These are phyloP conservation scores for Pristionchus exspectatus DNA, from an alignment of 2,888 invertebrate species.

Conservation along the genomic window DNA sequence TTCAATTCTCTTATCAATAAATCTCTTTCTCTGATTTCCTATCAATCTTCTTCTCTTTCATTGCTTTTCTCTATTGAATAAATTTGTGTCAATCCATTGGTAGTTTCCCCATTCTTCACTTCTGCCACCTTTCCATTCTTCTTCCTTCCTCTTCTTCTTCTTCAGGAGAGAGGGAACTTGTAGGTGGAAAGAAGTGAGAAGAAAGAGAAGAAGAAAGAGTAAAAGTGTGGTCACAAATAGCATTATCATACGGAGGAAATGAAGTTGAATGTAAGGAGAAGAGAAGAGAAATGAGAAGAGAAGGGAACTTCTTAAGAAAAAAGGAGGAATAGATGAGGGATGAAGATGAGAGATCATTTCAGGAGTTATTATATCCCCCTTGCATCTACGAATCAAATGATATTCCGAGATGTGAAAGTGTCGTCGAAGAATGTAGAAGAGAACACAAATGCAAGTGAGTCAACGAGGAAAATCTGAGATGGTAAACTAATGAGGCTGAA, in stretches of 20 bases:
- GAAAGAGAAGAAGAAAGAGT: background rate
- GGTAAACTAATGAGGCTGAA: background rate
- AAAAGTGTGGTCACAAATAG: constrained; percentile 24
- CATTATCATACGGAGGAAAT: constrained; percentile 31
- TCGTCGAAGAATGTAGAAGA: background rate
- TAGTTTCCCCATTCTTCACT: constrained; percentile 3
- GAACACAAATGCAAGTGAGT: constrained; percentile 30
- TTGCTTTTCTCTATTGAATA: background rate
- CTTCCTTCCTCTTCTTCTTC: background rate
- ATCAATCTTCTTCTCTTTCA: background rate
- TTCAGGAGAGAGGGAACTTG: background rate
- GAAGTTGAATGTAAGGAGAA: constrained; percentile 30
- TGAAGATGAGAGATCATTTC: background rate
- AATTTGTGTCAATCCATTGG: background rate
- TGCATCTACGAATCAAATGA: background rate
- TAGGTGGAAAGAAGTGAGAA: background rate
- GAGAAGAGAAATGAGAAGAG: background rate
- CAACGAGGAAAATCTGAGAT: background rate
- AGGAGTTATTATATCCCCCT: background rate
- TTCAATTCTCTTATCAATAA: background rate
- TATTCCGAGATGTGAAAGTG: background rate
- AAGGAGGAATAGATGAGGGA: background rate
- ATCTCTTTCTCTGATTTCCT: background rate
- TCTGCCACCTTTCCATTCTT: background rate
- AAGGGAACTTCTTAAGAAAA: constrained; percentile 22